Evolutionary conservation across 2,888 invertebrate genomes (phyloP).

Genomic region (Napeogenes inachia): DNA sequence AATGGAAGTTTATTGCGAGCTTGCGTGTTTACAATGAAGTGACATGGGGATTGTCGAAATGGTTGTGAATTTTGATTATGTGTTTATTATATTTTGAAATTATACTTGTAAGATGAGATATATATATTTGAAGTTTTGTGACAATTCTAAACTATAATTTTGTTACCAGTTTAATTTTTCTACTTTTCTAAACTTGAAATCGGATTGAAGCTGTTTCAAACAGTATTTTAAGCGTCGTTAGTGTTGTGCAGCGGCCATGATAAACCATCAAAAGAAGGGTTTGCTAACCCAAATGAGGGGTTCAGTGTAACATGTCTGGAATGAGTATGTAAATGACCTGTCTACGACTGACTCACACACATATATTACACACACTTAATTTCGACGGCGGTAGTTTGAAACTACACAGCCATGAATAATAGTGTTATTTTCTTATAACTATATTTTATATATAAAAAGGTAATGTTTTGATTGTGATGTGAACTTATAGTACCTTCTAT

Average conservation of each 20-base stretch:
- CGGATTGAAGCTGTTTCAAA: too few relatives aligned
- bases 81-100: neutral
- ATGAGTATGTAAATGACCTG: constrained; percentile 21
- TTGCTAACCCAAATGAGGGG: constrained; percentile 19
- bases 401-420: too few relatives aligned
- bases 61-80: constrained; percentile 35
- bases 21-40: constrained; percentile 32
- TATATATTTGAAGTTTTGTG: neutral
- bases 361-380: neutral
- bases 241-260: constrained; percentile 4
- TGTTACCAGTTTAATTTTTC: neutral
- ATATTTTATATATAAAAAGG: too few relatives aligned
- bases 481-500: constrained; percentile 11
- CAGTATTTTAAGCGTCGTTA: neutral
- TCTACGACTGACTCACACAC: constrained; percentile 19
- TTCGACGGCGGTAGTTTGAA: neutral
- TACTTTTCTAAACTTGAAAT: too few relatives aligned
- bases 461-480: too few relatives aligned
- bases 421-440: too few relatives aligned
- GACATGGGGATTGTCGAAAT: constrained; percentile 34
- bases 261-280: constrained; percentile 13
- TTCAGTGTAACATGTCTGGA: constrained; percentile 16
- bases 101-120: neutral
- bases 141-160: neutral
- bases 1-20: constrained; percentile 43